Conservation (phyloP, 2,113 vertebrate genomes). For the Calonectris borealis region DNA sequence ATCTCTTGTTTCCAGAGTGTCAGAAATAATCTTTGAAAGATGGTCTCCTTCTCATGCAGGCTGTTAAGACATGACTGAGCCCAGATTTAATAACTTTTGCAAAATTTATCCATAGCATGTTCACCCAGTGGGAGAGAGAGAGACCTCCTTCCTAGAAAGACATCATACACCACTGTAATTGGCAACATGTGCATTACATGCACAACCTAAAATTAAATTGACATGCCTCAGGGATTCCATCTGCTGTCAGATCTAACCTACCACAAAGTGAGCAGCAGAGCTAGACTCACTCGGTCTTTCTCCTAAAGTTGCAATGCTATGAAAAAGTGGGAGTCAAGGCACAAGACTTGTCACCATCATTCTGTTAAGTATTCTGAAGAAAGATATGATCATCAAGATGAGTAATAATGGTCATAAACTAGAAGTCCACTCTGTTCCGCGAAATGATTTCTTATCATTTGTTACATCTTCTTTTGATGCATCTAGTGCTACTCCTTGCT, state of each 20-base stretch:
- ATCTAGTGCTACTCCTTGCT: background rate
- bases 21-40: background rate
- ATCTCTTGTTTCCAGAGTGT: background rate
- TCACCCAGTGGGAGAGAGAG: constrained; percentile 18
- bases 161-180: background rate
- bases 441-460: background rate
- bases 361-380: background rate
- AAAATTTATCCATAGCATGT: constrained; percentile 11
- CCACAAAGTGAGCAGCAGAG: background rate
- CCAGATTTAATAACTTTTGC: background rate
- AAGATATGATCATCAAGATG: background rate
- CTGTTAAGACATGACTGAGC: background rate
- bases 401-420: background rate
- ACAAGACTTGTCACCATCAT: background rate
- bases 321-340: background rate
- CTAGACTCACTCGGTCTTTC: background rate
- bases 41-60: background rate
- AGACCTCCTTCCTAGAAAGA: constrained; percentile 25
- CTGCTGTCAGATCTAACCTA: constrained; percentile 18
- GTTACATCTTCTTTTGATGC: background rate
- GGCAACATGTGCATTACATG: background rate
- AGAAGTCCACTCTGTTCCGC: rapidly evolving
- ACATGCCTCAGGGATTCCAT: constrained; percentile 14
- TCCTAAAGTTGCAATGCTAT: background rate
- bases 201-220: constrained; percentile 37